These are phyloP conservation scores for Coremacera marginata DNA, from an alignment of 2,888 invertebrate genomes.

Conservation along the genomic window DNA sequence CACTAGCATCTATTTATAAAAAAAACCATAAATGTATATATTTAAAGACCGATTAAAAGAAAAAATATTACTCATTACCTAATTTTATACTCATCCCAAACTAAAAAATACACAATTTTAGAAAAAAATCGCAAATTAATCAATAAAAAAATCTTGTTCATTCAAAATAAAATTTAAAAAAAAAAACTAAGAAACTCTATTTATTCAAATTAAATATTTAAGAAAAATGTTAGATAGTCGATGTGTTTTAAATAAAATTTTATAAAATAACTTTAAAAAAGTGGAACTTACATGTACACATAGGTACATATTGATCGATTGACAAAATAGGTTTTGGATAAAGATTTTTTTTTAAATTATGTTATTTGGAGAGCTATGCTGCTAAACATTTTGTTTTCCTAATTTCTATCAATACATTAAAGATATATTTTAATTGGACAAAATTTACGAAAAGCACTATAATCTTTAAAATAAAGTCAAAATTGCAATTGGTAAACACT, in stretches of 20 bases:
- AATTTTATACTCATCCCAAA: neutral
- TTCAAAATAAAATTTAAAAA: constrained; percentile 29
- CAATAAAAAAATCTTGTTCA: neutral
- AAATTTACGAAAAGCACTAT: too few species aligned
- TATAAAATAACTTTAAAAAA: neutral
- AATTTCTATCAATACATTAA: too few species aligned
- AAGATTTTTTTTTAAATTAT: too few species aligned
- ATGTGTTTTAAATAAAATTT: constrained; percentile 11
- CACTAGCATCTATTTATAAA: too few species aligned
- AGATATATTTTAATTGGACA: too few species aligned
- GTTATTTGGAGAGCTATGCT: too few species aligned
- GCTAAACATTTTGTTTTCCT: too few species aligned
- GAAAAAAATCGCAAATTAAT: constrained; percentile 2
- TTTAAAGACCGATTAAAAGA: neutral
- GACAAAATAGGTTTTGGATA: too few species aligned
- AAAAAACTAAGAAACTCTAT: constrained; percentile 29
- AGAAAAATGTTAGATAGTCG: constrained; percentile 18
- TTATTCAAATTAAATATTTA: constrained; percentile 30
- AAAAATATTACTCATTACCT: neutral
- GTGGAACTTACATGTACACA: neutral
- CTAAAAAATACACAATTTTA: neutral
- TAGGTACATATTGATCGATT: too few species aligned
- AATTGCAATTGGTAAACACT: neutral
- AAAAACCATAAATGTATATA: neutral
- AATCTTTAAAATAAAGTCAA: neutral